Evolutionary conservation across 2,113 vertebrate species (phyloP), one percentile per base, ranked within the genome.

Genomic region (Bubo bubo): DNA sequence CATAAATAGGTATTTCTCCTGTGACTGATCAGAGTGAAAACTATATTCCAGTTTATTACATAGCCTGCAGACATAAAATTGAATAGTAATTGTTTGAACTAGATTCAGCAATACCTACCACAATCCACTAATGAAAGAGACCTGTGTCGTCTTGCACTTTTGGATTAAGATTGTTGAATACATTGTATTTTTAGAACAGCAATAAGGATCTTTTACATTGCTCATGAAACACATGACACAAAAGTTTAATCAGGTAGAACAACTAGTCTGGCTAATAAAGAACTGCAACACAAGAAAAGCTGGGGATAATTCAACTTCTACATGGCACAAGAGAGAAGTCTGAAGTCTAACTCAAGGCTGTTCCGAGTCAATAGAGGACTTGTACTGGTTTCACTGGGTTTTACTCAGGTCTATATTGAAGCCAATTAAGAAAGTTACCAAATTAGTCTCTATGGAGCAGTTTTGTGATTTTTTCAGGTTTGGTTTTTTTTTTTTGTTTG

Each of bases 81-180:
- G 98, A 98, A 96, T 96, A 95, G 98, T 95, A 98, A 98, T 98
- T 98, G 97, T 98, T 98, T 98, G 98, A 96, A 98, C 98, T 98
- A 91, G 97, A 98, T 98, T 99, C 98, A 98, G 98, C 97, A 93
- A 98, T 98, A 95, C 91, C 93, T 92, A 98, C 98, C 98, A 98
- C 98, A 97, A 97, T 20, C 98, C 98, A 95, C 94, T 97, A 98
- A 98, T 98, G 98, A 98, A 82, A 87, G 75, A 90, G 88, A 93
- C 98, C 98, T 99, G 98, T 98, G 97, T 97, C 97, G 96, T 99
- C 99, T 99, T 99, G 98, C 97, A 98, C 97, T 97, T 98, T 90
- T 97, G 98, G 98, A 98, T 97, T 91, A 95, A 97, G 98, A 96
- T 95, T 97, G 98, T 96, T 97, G 98, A 98, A 73, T n/a, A 83